Base-by-base conservation (phyloP, 2,888 invertebrate species). In the Caenorhabditis uteleia region DNA sequence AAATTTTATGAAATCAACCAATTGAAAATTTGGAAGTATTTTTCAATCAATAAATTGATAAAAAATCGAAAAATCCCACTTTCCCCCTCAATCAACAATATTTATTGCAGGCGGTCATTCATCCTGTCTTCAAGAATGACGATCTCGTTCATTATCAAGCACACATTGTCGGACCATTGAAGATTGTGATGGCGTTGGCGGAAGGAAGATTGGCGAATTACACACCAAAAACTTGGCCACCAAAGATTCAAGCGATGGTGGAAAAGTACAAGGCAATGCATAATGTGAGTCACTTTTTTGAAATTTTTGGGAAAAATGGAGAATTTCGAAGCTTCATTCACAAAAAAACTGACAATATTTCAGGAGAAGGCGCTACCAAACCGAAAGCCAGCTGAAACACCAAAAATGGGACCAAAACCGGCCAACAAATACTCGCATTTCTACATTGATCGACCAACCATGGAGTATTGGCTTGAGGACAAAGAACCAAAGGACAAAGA, bases 201-300 rank as follows among this genome's bases (percentile, higher is more conserved):
- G 55, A 51, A 18, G 56, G 51, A 43, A 42, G 61, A 31, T 43
- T 39, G 29, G 27, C 47, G 16, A 62, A 56, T 33, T 62, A 43
- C 12, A 23, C 2, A n/a, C 47, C 56, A 10, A 62, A 56, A 40
- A 51, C 61, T 27, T 50, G 39, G 40, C 36, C 55, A 7, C 50
- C 61, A 21, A 8, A 16, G 34, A 21, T 50, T 3, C 39, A 49
- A 10, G 18, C 7, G 14, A 12, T 38, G 18, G 10, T 23, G 7
- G 14, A n/a, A 33, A 33, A 47, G 21, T 21, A 14, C 4, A 36
- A 27, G 16, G 7, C 14, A 10, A 29, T 14, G 31, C 7, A 29
- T 7, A 29, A 29, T 29, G 31, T 29, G 14, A 29, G 31, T 7
- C 31, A 10, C 8, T 29, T 29, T 29, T 29, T 14, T n/a, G n/a